Evolutionary conservation across 2,888 invertebrate genomes (phyloP).

Genomic region (Actias luna): DNA sequence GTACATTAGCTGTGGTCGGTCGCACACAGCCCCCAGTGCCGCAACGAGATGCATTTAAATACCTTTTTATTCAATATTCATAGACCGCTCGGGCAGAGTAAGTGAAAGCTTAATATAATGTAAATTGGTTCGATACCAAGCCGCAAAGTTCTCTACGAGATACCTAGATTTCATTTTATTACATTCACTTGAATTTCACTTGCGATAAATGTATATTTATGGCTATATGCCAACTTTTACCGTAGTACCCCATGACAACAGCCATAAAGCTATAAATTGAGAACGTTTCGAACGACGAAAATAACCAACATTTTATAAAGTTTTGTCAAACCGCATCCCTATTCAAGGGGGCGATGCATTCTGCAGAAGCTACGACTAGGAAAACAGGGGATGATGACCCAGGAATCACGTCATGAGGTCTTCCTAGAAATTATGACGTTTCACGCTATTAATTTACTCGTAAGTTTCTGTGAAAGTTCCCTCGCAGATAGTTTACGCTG

Average conservation of each 20-base stretch:
- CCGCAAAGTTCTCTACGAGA: not conserved
- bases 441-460: not conserved
- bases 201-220: too few species aligned
- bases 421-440: not conserved
- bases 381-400: not conserved
- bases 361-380: not conserved
- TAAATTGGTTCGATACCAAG: not conserved
- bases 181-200: too few species aligned
- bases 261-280: too few species aligned
- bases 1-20: not conserved
- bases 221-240: too few species aligned
- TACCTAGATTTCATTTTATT: too few species aligned
- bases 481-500: too few species aligned
- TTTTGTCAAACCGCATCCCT: too few species aligned
- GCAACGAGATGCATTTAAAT: not conserved
- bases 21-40: not conserved
- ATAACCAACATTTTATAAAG: too few species aligned
- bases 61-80: not conserved
- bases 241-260: too few species aligned
- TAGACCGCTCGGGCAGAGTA: not conserved
- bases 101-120: not conserved
- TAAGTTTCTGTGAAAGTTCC: too few species aligned
- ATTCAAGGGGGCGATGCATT: not conserved
- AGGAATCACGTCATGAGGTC: not conserved
- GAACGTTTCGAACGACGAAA: too few species aligned